Evolutionary conservation across 2,888 invertebrate genomes (phyloP), one percentile per base, ranked within the genome.

Genomic region (Quadriops clusia): DNA sequence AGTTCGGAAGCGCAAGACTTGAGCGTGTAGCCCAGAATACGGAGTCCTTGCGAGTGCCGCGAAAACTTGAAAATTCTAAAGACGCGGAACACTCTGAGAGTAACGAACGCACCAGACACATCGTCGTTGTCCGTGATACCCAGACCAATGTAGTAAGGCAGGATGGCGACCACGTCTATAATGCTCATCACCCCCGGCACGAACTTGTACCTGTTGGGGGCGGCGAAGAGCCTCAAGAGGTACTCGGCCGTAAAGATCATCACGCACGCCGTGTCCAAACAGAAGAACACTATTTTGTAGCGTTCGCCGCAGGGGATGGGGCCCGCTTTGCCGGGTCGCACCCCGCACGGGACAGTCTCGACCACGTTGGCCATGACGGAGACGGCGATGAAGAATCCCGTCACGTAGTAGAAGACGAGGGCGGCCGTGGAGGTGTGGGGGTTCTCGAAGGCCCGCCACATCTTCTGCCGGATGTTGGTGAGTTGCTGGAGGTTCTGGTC

Each of bases 41-140:
- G 74, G 36, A 99, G 71, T 32, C 98, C 98, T 67, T 95, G 95
- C 43, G 97, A 98, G 68, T 99, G 98, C 46, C 98, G 79, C 42
- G 97, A 97, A 70, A 99, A 99, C 71, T 99, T 98, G 74, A 98
- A 99, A 63, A 98, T 98, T 61, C 98, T 83, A 73, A 98, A 99
- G 51, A 99, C 98, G 50, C 98, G 77, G 68, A 99, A 99, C 58
- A 98, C 98, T 56, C 98, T 71, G 48, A 99, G 72, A 43, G 97
- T 98, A 46, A 98, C 97, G 66, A 98, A 99, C 34, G 98, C 97
- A 38, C 97, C 97, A 41, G 94, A 94, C 38, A 98, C 93, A 64
- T 95, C 93, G 61, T 95, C 94, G 67, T 95, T 95, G 67, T 95
- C 93, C 39, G 89, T 91, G 55, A 97, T 90, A 46, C 91, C 90